A percentile compares a stretch with the other conserved stretches of the same genome.
These are phyloP conservation scores for Carposina sasakii DNA, from an alignment of 1,140 invertebrate genomes.

Conservation along the genomic window DNA sequence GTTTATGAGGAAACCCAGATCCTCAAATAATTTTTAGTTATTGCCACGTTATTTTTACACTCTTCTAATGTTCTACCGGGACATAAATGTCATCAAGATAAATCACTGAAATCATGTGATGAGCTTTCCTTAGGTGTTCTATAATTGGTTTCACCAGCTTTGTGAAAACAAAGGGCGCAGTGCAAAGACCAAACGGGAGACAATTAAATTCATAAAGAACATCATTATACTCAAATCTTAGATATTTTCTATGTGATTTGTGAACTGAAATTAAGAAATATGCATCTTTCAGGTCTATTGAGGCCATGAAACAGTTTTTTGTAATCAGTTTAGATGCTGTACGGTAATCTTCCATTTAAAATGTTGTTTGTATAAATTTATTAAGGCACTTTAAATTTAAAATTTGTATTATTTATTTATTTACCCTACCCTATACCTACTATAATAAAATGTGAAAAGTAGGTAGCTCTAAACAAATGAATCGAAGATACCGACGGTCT, in stretches of 20 bases:
- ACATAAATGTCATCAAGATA: conserved; percentile 14
- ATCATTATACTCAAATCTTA: neutral
- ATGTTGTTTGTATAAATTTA: conserved; percentile 7
- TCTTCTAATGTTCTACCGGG: conserved; percentile 2
- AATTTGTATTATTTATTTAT: no score
- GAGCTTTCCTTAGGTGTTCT: conserved; percentile 1
- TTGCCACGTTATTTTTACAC: conserved; percentile 1
- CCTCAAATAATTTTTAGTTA: conserved; percentile 8
- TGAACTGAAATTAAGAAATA: conserved; percentile 11
- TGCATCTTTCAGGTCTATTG: conserved; percentile 15
- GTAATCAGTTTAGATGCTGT: conserved; percentile 5
- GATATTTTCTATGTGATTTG: neutral
- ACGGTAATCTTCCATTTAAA: conserved; percentile 17
- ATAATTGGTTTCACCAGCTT: conserved; percentile 16
- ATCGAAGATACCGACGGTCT: no score
- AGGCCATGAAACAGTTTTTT: conserved; percentile 10
- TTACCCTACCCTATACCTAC: no score
- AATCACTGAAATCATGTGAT: conserved; percentile 1
- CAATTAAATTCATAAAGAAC: conserved; percentile 5
- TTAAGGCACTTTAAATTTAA: conserved; percentile 17
- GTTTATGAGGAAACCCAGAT: conserved; percentile 14
- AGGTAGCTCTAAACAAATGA: no score
- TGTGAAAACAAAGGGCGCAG: conserved; percentile 15
- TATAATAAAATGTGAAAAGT: no score
- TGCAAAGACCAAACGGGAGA: conserved; percentile 11